Base-by-base conservation (phyloP, 2,888 invertebrate species). In the Aleiodes testaceus region DNA sequence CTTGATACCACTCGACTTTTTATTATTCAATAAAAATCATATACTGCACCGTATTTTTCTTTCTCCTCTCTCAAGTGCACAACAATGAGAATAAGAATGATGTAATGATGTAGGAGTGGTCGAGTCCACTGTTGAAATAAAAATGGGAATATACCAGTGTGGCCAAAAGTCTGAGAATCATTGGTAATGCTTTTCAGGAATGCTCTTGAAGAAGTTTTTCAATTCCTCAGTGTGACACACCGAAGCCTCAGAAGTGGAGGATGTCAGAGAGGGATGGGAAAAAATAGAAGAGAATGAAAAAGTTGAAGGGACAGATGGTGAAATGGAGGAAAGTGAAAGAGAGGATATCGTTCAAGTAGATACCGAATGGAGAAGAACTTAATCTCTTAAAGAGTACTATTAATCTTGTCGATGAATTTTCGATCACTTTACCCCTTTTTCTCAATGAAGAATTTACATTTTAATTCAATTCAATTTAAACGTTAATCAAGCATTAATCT, bases 21-120 rank as follows among this genome's bases (percentile, higher is more conserved):
- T 74, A 74, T 75, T 73, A 74, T 77, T 73, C 75, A 69, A 75
- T 75, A 75, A 72, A 76, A 76, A 68, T 73, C 72, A 66, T 61
- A 22, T 47, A n/a, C 67, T 18, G n/a, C 66, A 47, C 53, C 66
- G 73, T 45, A 67, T 73, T 69, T 52, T 11, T n/a, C 72, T 52
- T 59, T 14, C 52, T 9, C 9, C 50, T 14, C 42, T 2, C 18
- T 9, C 16, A 16, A 11, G 36, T 16, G 59, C 36, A 59, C 36
- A 14, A 59, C 16, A 11, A 7, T 14, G 18, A 42, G 18, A 36
- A 30, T 14, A 42, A 42, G 18, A 36, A 30, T 12, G 16, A 26
- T 26, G 30, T 30, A 22, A 42, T 42, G 26, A 30, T 30, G 55
- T 16, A 59, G 12, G 42, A 59, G 36, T 59, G 42, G 42, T 9